Percentiles rank a stretch among this genome's conserved stretches.
These are phyloP conservation scores for Pelosia muscerda DNA, from an alignment of 2,888 invertebrate genomes.

Conservation along the genomic window DNA sequence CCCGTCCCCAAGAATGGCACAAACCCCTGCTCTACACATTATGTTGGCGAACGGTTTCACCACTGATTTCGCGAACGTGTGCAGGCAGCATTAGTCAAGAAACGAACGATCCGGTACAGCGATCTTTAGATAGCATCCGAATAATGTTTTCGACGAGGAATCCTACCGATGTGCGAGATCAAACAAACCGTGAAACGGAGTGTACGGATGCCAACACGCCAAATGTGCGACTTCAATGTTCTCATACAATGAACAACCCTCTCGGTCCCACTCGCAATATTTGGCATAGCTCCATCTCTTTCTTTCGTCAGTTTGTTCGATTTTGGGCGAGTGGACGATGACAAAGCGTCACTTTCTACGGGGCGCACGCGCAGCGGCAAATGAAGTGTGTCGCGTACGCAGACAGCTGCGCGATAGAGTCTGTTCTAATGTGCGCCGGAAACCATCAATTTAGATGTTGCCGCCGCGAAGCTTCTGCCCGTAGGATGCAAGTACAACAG, in stretches of 20 bases:
- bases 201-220: conserved; percentile 61
- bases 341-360: conserved; percentile 83
- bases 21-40: too few species aligned
- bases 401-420: conserved; percentile 82
- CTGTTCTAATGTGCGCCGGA: conserved; percentile 82
- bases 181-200: conserved; percentile 61
- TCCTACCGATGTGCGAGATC: conserved; percentile 61
- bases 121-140: conserved; percentile 42
- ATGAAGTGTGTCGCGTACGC: conserved; percentile 84
- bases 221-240: conserved; percentile 59
- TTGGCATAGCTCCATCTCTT: conserved; percentile 53
- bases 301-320: conserved; percentile 67
- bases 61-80: too few species aligned
- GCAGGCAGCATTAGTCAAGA: conserved; percentile 50
- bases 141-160: conserved; percentile 55
- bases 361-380: conserved; percentile 81
- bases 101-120: conserved; percentile 44
- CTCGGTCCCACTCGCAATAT: conserved; percentile 51
- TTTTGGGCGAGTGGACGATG: conserved; percentile 76
- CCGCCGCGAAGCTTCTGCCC: conserved; percentile 77
- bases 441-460: conserved; percentile 86
- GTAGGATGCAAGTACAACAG: conserved; percentile 82
- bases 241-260: conserved; percentile 51
- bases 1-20: too few species aligned
- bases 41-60: too few species aligned